Evolutionary conservation across 1,140 invertebrate species (phyloP).

Genomic region (Zaprionus inermis): DNA sequence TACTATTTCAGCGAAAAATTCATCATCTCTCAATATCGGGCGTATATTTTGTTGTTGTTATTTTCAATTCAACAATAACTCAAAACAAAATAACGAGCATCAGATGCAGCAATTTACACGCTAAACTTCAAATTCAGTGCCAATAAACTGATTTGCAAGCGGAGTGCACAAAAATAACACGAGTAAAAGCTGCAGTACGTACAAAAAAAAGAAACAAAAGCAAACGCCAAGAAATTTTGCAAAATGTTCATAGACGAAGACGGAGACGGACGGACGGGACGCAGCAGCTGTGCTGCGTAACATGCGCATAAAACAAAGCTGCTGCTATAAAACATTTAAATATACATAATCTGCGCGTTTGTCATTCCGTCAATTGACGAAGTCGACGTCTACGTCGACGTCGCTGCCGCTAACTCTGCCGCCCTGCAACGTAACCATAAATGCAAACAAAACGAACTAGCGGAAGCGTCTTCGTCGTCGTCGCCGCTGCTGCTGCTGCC

Average conservation of each 20-base stretch:
- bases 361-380: conserved; percentile 36
- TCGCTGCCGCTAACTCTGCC: conserved; percentile 10
- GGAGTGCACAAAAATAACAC: conserved; percentile 24
- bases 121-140: conserved; percentile 36
- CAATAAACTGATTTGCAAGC: conserved; percentile 15
- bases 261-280: conserved; percentile 20
- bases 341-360: conserved; percentile 54
- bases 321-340: conserved; percentile 58
- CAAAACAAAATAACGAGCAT: conserved; percentile 31
- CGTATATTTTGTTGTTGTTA: conserved; percentile 54
- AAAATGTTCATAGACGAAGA: conserved; percentile 43
- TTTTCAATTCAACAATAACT: conserved; percentile 44
- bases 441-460: conserved; percentile 25
- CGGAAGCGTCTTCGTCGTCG: conserved; percentile 33
- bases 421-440: conserved; percentile 38
- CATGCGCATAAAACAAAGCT: conserved; percentile 30
- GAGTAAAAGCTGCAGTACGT: conserved; percentile 45
- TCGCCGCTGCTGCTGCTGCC: background rate
- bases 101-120: conserved; percentile 35
- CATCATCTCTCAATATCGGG: conserved; percentile 55
- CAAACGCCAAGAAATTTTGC: conserved; percentile 46
- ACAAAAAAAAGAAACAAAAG: conserved; percentile 40
- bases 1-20: conserved; percentile 54
- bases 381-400: conserved; percentile 33
- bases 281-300: conserved; percentile 66